Conservation (phyloP, 2,113 vertebrate species). For the Salvelinus fontinalis region DNA sequence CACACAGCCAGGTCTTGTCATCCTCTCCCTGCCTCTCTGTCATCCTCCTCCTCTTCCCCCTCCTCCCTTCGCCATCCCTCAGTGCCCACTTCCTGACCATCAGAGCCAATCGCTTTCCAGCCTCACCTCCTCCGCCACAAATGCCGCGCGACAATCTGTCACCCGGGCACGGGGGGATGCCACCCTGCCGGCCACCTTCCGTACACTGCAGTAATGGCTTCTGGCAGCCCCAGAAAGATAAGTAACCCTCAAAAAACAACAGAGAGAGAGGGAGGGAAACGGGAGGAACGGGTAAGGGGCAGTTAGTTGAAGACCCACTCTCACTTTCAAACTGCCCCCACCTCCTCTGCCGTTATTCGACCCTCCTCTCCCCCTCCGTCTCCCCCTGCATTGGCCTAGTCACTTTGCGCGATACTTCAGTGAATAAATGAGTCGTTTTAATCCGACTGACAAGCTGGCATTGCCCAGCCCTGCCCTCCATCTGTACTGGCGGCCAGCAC, state of each 20-base stretch:
- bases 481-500: slow-evolving; percentile 91
- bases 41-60: slow-evolving; percentile 21
- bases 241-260: slow-evolving; percentile 59
- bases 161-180: slow-evolving; percentile 89
- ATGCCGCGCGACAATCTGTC: slow-evolving; percentile 97
- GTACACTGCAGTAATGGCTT: slow-evolving; percentile 96
- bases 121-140: slow-evolving; percentile 87
- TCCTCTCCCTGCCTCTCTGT: slow-evolving; percentile 49
- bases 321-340: slow-evolving; percentile 68
- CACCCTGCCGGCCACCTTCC: slow-evolving; percentile 95
- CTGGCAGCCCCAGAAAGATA: slow-evolving; percentile 86
- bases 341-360: slow-evolving; percentile 63
- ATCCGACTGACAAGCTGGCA: slow-evolving; percentile 99
- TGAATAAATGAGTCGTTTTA: slow-evolving; percentile 99
- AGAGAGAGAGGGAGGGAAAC: slow-evolving; percentile 67
- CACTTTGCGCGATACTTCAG: slow-evolving; percentile 96
- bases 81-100: slow-evolving; percentile 91
- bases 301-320: slow-evolving; percentile 59
- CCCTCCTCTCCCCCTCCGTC: slow-evolving; percentile 67
- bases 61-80: slow-evolving; percentile 64
- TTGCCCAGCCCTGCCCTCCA: slow-evolving; percentile 97
- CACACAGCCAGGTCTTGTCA: slow-evolving; percentile 77
- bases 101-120: slow-evolving; percentile 90
- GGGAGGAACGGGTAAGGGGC: slow-evolving; percentile 50
- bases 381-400: slow-evolving; percentile 85